Percentiles rank a stretch among this genome's conserved stretches.
These are phyloP conservation scores for Drosophila mercatorum DNA, from an alignment of 2,888 invertebrate species.

Conservation along the genomic window DNA sequence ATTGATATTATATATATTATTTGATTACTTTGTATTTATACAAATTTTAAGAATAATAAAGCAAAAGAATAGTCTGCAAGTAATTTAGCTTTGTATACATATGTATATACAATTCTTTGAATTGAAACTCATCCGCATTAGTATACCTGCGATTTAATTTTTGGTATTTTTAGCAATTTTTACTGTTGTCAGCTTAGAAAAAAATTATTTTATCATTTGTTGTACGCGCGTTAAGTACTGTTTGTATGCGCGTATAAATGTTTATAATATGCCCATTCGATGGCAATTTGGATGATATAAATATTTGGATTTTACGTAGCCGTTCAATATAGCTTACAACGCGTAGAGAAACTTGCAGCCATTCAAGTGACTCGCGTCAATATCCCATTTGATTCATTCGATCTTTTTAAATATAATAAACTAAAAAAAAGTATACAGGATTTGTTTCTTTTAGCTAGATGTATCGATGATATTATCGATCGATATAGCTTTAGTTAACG, in stretches of 20 bases:
- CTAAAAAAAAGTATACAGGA: not conserved
- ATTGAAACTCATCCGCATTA: conserved; percentile 54
- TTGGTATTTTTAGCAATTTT: too few relatives aligned
- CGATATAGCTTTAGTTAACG: not conserved
- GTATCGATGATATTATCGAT: not conserved
- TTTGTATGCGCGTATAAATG: conserved; percentile 55
- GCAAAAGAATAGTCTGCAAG: conserved; percentile 78
- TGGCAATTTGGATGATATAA: conserved; percentile 11
- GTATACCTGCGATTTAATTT: too few relatives aligned
- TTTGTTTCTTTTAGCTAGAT: not conserved
- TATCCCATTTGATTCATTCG: conserved; percentile 59
- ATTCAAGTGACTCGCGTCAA: conserved; percentile 83
- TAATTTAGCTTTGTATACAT: conserved; percentile 79
- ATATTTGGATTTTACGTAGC: conserved; percentile 71
- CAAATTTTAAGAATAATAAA: conserved; percentile 32
- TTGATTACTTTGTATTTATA: not conserved
- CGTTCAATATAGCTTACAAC: conserved; percentile 49
- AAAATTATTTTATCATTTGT: too few relatives aligned
- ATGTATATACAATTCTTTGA: conserved; percentile 73
- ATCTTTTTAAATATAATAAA: conserved; percentile 21
- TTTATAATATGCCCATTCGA: conserved; percentile 1
- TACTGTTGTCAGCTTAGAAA: too few relatives aligned
- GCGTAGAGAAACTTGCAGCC: conserved; percentile 84
- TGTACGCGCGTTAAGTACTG: too few relatives aligned
- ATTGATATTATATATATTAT: conserved; percentile 9